Evolutionary conservation across 2,888 invertebrate genomes (phyloP), one percentile per base, ranked within the genome.

Genomic region (Dynastes tityus): DNA sequence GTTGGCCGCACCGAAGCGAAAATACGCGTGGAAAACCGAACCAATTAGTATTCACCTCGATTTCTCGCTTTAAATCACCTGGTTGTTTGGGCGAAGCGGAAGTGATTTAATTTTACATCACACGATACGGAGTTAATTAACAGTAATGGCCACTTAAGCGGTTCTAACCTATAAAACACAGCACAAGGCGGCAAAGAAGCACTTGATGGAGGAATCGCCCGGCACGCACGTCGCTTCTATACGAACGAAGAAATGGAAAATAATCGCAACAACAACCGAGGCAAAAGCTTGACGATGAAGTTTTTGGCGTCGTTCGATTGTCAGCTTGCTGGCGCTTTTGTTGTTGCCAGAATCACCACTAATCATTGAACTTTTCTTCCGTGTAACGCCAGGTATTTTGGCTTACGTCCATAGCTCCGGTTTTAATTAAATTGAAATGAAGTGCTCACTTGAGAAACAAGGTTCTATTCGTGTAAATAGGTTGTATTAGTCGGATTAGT

Each of bases 21-120:
- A 55, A 55, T 55, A 51, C 11, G 22, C 37, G 71, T 16, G 71
- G 40, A 51, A 51, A 68, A 68, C 51, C 68, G 45, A 61, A 74
- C 73, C 49, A 74, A 74, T 74, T 74, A 74, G 61, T 74, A 61
- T 74, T 74, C 73, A 61, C 73, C 73, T 74, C 73, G 61, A 74
- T 74, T 74, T 61, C 61, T 61, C 37, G 73, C 63, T 74, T 74
- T 74, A 74, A 74, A 74, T 74, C 73, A 74, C 61, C 73, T 74
- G 61, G 49, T 74, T 74, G 61, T 61, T 74, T 45, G 58, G 45
- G 61, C 58, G 61, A 49, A 22, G 73, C 73, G 73, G 61, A 74
- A 74, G 73, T 45, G 61, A 45, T 61, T 61, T 74, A 74, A 61
- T 74, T 74, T 61, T 74, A 74, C 61, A 74, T 71, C 71, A 71